phyloP scores from a whole-genome alignment of 2,113 vertebrate genomes.

The Pelodiscus sinensis region DNA sequence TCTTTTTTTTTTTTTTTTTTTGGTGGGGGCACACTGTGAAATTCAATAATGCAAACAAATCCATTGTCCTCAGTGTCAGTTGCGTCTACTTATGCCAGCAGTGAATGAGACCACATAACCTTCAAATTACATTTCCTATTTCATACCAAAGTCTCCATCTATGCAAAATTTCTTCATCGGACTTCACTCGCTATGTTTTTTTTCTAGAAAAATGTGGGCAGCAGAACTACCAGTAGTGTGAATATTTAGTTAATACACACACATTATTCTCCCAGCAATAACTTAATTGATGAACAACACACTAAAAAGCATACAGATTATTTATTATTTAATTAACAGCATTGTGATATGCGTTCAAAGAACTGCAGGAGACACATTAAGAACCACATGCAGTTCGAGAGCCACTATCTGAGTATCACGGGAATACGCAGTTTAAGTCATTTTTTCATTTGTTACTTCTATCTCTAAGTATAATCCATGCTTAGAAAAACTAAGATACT shows the following conservation, averaged over 20 bases:
- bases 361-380: background rate
- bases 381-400: background rate
- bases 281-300: background rate
- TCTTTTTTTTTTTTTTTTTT: background rate
- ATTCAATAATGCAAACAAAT: background rate
- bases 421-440: conserved; percentile 4
- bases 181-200: background rate
- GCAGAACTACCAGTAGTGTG: background rate
- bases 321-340: background rate
- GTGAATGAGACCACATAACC: background rate
- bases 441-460: conserved; percentile 40
- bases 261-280: background rate
- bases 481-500: conserved; percentile 21
- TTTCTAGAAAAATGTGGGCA: background rate
- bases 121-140: too few relatives aligned
- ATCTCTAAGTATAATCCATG: background rate
- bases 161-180: background rate
- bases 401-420: background rate
- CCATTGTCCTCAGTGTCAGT: background rate
- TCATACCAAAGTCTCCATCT: background rate
- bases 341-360: background rate
- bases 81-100: too few relatives aligned
- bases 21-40: background rate
- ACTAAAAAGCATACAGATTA: background rate
- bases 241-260: background rate